Percentiles rank a stretch among this genome's conserved stretches.
Evolutionary conservation across 2,888 invertebrate species (phyloP).

Genomic region (Notodonta ziczac): DNA sequence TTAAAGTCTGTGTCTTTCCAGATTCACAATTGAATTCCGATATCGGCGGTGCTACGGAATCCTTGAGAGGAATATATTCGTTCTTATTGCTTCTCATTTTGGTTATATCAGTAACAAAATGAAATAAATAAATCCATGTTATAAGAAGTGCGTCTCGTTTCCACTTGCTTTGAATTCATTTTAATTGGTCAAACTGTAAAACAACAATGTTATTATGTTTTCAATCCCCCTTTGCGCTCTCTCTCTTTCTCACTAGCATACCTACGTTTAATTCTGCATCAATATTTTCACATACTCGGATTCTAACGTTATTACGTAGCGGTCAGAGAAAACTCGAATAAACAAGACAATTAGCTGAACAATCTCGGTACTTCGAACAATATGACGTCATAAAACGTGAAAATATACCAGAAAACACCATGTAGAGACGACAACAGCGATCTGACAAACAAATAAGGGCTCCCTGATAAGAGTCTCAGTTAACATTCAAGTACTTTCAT

Average conservation of each 20-base stretch:
- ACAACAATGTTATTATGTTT: no score
- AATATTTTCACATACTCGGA: no score
- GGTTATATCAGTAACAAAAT: background rate
- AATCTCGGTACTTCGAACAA: constrained; percentile 30
- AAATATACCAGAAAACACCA: constrained; percentile 47
- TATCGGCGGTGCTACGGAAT: constrained; percentile 50
- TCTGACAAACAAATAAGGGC: constrained; percentile 72
- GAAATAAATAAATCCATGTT: background rate
- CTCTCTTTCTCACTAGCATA: no score
- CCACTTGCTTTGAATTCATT: no score
- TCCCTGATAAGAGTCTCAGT: constrained; percentile 69
- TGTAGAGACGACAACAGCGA: constrained; percentile 65
- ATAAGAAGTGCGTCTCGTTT: no score
- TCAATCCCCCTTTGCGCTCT: no score
- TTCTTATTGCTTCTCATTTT: constrained; percentile 38
- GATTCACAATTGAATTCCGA: constrained; percentile 55
- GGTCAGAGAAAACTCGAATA: constrained; percentile 30
- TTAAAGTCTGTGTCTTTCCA: constrained; percentile 40
- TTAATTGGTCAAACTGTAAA: no score
- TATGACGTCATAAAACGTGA: constrained; percentile 35
- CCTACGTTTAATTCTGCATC: no score
- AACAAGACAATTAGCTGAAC: constrained; percentile 34
- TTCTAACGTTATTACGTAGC: background rate
- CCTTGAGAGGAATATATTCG: constrained; percentile 33
- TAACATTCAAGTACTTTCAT: constrained; percentile 71